Base-by-base conservation (phyloP, 2,797 vertebrate species). In the Acrossocheilus wenchowensis region DNA sequence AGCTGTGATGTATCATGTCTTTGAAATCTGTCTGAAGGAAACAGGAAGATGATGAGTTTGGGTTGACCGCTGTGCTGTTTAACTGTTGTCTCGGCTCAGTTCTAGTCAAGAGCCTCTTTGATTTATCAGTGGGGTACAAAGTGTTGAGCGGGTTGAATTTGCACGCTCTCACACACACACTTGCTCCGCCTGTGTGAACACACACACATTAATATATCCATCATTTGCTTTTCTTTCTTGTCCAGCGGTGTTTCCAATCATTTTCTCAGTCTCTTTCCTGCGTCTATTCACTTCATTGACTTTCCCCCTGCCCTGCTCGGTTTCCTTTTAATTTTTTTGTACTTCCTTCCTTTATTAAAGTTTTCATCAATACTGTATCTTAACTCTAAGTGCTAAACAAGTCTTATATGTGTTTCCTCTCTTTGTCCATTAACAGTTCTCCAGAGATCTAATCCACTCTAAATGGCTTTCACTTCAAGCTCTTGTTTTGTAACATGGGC, bases 391-490 rank as follows among this genome's bases (percentile, higher is more conserved):
- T 54, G 50, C 68, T 30, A 72, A 82, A 72, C 81, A 57, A 57
- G 50, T 26, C 5, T 14, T 68, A 17, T 0, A 15, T 69, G 79
- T 0, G 7, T 71, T 68, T 71, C 66, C 80, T 54, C 66, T 72
- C 48, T 72, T 34, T n/a, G 30, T 68, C 60, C 81, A 78, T 81
- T 88, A 73, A 75, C 60, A 83, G 41, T 48, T 86, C 62, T 73
- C 39, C 30, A 85, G 43, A 54, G 62, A 79, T 30, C 71, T 77
- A 71, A 86, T 86, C 74, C 75, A 34, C 66, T 69, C 45, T 68
- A 72, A 86, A 89, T n/a, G 52, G 34, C 60, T 80, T 72, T 86
- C 64, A 54, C 34, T 69, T 66, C 84, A 88, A 72, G 81, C 50
- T 39, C 39, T 30, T 75, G 80, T 87, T 83, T 79, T 73, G 50